Evolutionary conservation across 1,140 invertebrate genomes (phyloP), one percentile per base, ranked within the genome.

Genomic region (Trigoniulus corallinus): DNA sequence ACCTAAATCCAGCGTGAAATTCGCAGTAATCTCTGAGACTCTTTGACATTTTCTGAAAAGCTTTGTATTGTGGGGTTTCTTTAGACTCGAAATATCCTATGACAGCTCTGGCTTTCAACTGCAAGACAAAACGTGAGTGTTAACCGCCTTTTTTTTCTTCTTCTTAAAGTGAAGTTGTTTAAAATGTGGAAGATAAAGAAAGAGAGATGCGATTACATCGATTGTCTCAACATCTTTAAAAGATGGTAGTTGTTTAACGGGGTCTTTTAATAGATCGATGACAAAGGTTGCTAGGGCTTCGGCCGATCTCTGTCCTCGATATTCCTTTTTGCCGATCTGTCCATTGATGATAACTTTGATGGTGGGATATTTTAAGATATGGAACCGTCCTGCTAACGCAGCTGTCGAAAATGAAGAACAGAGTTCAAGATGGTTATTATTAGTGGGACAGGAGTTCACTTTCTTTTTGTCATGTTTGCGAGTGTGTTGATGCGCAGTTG

Each of bases 331-430:
- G 1, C 82, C 77, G 7, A 88, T 76, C 60, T 92, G 78, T 1
- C 95, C 95, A 78, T 94, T 94, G 26, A 88, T 76, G 60, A 98
- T 85, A 20, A 98, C 68, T 71, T 99, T 99, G 29, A 99, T 67
- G 15, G 96, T 98, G 22, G 96, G 96, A 72, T 98, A 99, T 73
- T 99, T 99, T 15, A 80, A 85, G 42, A 98, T 95, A 60, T 96
- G 88, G 69, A 93, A 98, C 57, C 85, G 77, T 10, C 80, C 78
- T 7, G 92, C 86, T 46, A 98, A 73, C 46, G 75, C 70, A 59
- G 74, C 83, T 85, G 59, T 47, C 62, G 61, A 54, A 49, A 54
- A 54, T 56, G 64, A 64, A 53, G 55, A 54, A 23, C 24, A 50
- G 52, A 13, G n/a, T n/a, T n/a, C n/a, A n/a, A n/a, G 10, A n/a